A percentile compares a stretch with the other conserved stretches of the same genome.
Conservation (phyloP, 2,888 invertebrate genomes). For the Phlogophora meticulosa region DNA sequence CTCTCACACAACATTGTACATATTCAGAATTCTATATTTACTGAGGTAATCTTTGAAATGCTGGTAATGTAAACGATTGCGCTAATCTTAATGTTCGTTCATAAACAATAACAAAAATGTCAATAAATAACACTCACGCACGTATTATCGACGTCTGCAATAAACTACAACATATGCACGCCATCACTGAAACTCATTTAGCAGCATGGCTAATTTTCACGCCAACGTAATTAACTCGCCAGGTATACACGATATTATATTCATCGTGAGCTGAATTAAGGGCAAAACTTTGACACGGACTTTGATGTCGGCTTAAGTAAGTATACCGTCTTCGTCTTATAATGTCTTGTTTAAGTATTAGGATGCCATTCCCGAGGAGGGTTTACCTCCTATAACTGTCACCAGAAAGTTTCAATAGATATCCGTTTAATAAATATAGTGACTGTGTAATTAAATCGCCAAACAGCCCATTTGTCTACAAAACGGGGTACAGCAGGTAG, state of each 20-base stretch:
- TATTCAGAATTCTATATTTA: constrained; percentile 34
- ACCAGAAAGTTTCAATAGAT: constrained; percentile 25
- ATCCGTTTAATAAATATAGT: constrained; percentile 27
- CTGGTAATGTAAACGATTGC: constrained; percentile 30
- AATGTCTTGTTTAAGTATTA: constrained; percentile 63
- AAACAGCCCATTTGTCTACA: constrained; percentile 27
- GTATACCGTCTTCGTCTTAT: constrained; percentile 67
- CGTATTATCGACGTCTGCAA: constrained; percentile 50
- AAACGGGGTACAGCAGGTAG: constrained; percentile 29
- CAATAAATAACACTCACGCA: constrained; percentile 49
- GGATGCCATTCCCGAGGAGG: constrained; percentile 49
- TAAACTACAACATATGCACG: constrained; percentile 62
- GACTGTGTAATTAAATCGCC: constrained; percentile 28
- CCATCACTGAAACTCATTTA: constrained; percentile 72
- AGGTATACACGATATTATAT: constrained; percentile 79
- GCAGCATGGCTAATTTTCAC: constrained; percentile 75
- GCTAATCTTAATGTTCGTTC: constrained; percentile 33
- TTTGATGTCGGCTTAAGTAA: constrained; percentile 74
- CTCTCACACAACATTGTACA: constrained; percentile 11
- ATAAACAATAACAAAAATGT: constrained; percentile 46
- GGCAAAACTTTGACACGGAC: constrained; percentile 76
- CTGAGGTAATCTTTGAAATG: constrained; percentile 29
- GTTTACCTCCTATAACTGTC: constrained; percentile 34
- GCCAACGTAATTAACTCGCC: constrained; percentile 79
- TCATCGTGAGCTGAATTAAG: constrained; percentile 83